Evolutionary conservation across 2,797 vertebrate species (phyloP), one percentile per base, ranked within the genome.

Genomic region (Hypotaenidia okinawae): DNA sequence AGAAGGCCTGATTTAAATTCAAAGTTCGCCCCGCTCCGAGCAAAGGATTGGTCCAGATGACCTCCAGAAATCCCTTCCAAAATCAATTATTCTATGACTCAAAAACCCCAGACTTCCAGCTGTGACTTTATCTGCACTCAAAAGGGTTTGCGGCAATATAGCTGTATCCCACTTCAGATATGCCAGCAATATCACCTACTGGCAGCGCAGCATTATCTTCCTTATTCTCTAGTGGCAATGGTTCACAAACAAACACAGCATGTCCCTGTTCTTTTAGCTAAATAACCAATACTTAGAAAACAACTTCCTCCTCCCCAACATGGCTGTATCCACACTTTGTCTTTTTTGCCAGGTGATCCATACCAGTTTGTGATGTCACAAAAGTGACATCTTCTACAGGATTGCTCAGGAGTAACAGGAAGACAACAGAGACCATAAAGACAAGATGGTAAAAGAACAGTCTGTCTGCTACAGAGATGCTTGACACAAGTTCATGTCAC

Each of bases 1-100:
- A 52, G 24, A 92, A 95, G 27, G 77, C 30, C 21, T 61, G 37
- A 92, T 74, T 89, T 79, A 87, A 95, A 95, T 84, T 82, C 47
- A 16, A 59, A 76, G 23, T 52, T 74, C 6, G 6, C 16, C 21
- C 55, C 33, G 47, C 47, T 94, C 55, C 77, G 61, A 87, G 47
- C 21, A 89, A 92, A 18, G 14, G 4, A 35, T 14, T 86, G 30
- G 63, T n/a, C 32, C 37, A 92, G 67, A 76, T 69, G 74, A 95
- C 74, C 68, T 90, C 35, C 22, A 76, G 69, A 88, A 84, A 87
- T 30, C 55, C 39, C 67, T 63, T 62, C 72, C 64, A 63, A 74
- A 85, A 83, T 87, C 57, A 83, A 76, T 88, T 94, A 73, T 43
- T 93, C 54, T 73, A 7, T 51, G 23, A 86, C 28, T 69, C 55